Base-by-base conservation (phyloP, 2,888 invertebrate species). In the Chrysina gloriosa region DNA sequence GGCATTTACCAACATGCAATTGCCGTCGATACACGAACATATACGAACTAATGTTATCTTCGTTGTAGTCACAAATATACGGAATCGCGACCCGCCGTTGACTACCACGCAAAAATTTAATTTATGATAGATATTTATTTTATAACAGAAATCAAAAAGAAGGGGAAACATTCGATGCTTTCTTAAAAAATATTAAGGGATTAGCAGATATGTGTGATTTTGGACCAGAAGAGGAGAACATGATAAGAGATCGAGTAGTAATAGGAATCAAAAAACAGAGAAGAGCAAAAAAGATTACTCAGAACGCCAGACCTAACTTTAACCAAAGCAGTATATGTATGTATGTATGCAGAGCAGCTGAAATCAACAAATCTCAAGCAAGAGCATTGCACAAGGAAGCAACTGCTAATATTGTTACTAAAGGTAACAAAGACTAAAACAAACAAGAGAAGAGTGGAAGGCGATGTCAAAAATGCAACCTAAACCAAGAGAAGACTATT, bases 401-500 rank as follows among this genome's bases (percentile, higher is more conserved):
- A 47, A 63, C 47, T 27, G 48, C 23, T 9, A 48, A 25, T 48
- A 48, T 36, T 29, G 29, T 61, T 36, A 11, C 21, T 31, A 36
- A 2, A 56, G 11, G 31, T 19, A 56, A 36, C 36, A 6, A 56
- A 56, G 14, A 56, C 9, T 11, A 9, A 31, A 3, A 4, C 7
- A 36, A 48, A 52, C 21, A 21, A 2, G 23, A 48, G 16, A 16
- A n/a, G 16, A 21, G 29, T 29, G 29, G 29, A 29, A 29, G 6
- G 4, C 3, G 6, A 29, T 72, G 72, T 45, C 52, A 31, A 68
- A 69, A 70, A 63, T 67, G 70, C 50, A 67, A 69, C 14, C 58
- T 63, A 48, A 67, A 48, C n/a, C 67, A 67, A 29, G 48, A 48
- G 39, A 36, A 14, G n/a, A 9, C 67, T 50, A 65, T 45, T 52